Percentiles rank a stretch among this genome's conserved stretches.
Conservation (phyloP, 2,797 vertebrate species). For the Spatula versicolor region DNA sequence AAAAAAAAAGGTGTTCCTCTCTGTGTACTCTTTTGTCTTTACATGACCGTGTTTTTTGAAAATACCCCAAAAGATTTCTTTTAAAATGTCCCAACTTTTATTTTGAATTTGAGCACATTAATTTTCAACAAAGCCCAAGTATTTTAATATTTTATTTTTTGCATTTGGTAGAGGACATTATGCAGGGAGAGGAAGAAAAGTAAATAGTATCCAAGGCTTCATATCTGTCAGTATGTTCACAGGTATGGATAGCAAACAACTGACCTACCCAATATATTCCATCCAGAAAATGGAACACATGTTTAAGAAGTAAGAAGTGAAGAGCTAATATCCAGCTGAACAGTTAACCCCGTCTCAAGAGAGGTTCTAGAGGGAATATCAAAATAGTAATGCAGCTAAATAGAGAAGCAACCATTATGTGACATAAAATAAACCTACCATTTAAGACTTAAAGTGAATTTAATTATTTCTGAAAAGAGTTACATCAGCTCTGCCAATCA, state of each 20-base stretch:
- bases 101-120: not conserved
- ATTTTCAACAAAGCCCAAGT: not conserved
- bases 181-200: too few species aligned
- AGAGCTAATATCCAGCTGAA: not conserved
- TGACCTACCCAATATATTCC: not conserved
- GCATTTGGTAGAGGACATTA: not conserved
- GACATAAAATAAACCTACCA: not conserved
- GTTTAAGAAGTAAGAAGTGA: not conserved
- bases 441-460: not conserved
- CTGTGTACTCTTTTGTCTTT: not conserved
- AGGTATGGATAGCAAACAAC: not conserved
- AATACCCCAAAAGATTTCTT: not conserved
- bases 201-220: too few species aligned
- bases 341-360: not conserved
- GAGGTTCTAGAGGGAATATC: not conserved
- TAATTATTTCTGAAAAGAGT: not conserved
- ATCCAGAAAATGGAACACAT: not conserved
- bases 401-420: not conserved
- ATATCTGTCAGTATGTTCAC: not conserved
- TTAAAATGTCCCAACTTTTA: not conserved
- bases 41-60: fast-evolving
- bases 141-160: not conserved
- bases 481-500: not conserved
- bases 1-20: not conserved
- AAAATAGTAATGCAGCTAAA: not conserved